Base-by-base conservation (phyloP, 2,888 invertebrate genomes). In the Axea sp. region DNA sequence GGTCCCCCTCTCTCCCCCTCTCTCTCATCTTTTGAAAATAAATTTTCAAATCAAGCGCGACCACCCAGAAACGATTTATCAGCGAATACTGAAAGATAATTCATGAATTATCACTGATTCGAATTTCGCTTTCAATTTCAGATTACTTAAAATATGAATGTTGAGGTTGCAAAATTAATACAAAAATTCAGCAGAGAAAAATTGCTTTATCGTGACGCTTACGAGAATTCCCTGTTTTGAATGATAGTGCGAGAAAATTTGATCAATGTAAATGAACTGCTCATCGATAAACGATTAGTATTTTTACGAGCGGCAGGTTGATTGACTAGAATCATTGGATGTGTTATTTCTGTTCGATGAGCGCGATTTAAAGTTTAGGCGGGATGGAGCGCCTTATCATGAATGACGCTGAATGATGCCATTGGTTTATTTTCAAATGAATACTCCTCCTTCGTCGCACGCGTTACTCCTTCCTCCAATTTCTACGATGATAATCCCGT, bases 401-500 rank as follows among this genome's bases (percentile, higher is more conserved):
- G 59, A 49, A 53, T 53, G 53, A 64, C 30, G 17, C 28, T 22
- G 49, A 31, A 24, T 31, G 30, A 67, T 49, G 45, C 49, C 49
- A 71, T 71, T 71, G 62, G 71, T 39, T 55, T 33, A 26, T 55
- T 57, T 64, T 71, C 53, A 49, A 26, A 43, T 15, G 49, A 55
- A 55, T 28, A 62, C 71, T 71, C 71, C 62, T 55, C 71, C 71
- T 64, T 55, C 12, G 24, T 9, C 39, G 3, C 9, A 37, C 49
- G 37, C 12, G 53, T 8, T 53, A 51, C 69, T 71, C 69, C 69
- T 71, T 55, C 62, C 45, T 45, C 39, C 47, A 71, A 71, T 55
- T 71, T 47, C 47, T 71, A 1, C 53, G 2, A 31, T 47, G 53
- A 62, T 71, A 71, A 60, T 62, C 47, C 57, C 71, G 8, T 49